Percentiles rank a stretch among this genome's conserved stretches.
These are phyloP conservation scores for Brachyptera putata DNA, from an alignment of 2,888 invertebrate genomes.

Conservation along the genomic window DNA sequence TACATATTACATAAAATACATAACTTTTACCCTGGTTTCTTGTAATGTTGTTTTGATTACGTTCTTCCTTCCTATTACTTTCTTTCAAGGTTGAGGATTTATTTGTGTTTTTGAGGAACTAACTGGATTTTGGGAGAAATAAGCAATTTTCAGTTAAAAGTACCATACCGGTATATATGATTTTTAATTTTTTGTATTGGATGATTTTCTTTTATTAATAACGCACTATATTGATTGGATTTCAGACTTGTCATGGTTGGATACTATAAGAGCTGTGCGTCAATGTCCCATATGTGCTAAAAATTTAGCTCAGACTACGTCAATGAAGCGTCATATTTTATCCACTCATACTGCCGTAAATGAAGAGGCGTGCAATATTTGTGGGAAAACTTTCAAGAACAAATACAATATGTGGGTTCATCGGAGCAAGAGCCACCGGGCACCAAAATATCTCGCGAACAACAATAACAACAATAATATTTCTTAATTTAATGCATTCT, in stretches of 20 bases:
- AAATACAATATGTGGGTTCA: constrained; percentile 33
- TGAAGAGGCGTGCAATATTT: constrained; percentile 27
- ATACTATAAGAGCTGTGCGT: constrained; percentile 2
- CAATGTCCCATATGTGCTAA: constrained; percentile 31
- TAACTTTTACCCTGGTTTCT: too few species aligned
- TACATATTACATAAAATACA: too few species aligned
- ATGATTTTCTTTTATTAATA: not conserved
- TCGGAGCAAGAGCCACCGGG: constrained; percentile 30
- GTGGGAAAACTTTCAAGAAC: constrained; percentile 31
- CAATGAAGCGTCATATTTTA: constrained; percentile 31
- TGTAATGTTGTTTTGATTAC: too few species aligned
- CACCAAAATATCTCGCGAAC: not conserved
- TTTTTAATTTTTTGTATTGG: not conserved
- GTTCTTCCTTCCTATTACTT: too few species aligned
- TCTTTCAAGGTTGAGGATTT: too few species aligned
- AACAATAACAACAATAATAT: too few species aligned
- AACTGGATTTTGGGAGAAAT: too few species aligned
- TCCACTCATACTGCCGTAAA: constrained; percentile 23
- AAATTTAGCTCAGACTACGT: constrained; percentile 27
- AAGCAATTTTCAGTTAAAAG: too few species aligned
- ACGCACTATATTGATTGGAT: constrained; percentile 1
- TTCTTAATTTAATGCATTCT: too few species aligned
- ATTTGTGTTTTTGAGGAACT: too few species aligned
- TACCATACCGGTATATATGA: not conserved
- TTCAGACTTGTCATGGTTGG: constrained; percentile 8